These are phyloP conservation scores for Troides helena DNA, from an alignment of 2,888 invertebrate genomes.

Conservation along the genomic window DNA sequence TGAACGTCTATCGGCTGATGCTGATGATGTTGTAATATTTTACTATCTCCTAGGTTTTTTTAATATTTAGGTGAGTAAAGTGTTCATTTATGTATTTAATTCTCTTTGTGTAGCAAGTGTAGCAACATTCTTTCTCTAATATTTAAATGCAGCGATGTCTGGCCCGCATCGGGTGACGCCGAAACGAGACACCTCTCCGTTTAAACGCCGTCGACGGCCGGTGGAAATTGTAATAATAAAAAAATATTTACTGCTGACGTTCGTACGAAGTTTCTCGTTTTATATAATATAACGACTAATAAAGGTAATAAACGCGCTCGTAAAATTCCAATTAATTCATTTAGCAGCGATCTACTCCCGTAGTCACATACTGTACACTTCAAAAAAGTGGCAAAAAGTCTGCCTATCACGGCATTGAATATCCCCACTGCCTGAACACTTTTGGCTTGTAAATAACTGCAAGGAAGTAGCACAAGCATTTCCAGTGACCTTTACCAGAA, in stretches of 20 bases:
- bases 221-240: constrained; percentile 44
- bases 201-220: constrained; percentile 46
- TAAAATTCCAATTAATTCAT: constrained; percentile 9
- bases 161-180: constrained; percentile 35
- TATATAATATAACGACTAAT: constrained; percentile 31
- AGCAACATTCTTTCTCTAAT: constrained; percentile 37
- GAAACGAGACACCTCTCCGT: constrained; percentile 47
- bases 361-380: too few species aligned
- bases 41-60: too few species aligned
- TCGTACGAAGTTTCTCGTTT: constrained; percentile 39
- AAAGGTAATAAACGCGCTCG: neutral
- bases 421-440: too few species aligned
- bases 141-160: constrained; percentile 33
- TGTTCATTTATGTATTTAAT: neutral
- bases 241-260: constrained; percentile 43
- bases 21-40: too few species aligned
- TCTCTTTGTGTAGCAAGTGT: constrained; percentile 10
- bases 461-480: too few species aligned
- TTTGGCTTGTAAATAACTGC: too few species aligned
- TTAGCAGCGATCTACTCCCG: too few species aligned
- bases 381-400: too few species aligned
- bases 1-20: too few species aligned
- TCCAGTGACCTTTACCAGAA: too few species aligned
- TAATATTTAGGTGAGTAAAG: too few species aligned
- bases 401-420: too few species aligned